Evolutionary conservation across 2,888 invertebrate genomes (phyloP).

Genomic region (Pseudococcus longispinus): DNA sequence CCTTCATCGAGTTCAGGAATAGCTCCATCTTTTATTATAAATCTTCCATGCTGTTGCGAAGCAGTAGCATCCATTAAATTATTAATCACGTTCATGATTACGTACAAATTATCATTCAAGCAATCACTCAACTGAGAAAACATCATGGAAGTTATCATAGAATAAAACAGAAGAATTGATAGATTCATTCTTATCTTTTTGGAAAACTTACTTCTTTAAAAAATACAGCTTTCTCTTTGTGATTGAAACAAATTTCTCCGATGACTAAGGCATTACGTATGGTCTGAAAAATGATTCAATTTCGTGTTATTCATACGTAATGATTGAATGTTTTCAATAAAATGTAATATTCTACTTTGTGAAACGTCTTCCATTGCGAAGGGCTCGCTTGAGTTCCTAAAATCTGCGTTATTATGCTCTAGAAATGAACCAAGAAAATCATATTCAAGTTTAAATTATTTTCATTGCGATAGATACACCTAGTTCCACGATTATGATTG

Average conservation of each 20-base stretch:
- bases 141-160: no score
- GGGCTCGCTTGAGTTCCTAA: slow-evolving; percentile 70
- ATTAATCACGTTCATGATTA: slow-evolving; percentile 74
- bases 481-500: no score
- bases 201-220: slow-evolving; percentile 64
- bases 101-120: slow-evolving; percentile 65
- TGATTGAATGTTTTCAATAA: background rate
- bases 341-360: slow-evolving; percentile 67
- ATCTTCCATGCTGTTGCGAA: slow-evolving; percentile 70
- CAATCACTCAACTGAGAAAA: slow-evolving; percentile 61
- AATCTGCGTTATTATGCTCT: slow-evolving; percentile 73
- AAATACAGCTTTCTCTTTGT: slow-evolving; percentile 65
- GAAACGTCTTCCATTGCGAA: slow-evolving; percentile 74
- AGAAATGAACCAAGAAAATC: slow-evolving; percentile 58
- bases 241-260: slow-evolving; percentile 71
- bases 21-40: slow-evolving; percentile 78
- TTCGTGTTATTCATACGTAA: background rate
- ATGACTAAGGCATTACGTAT: slow-evolving; percentile 73
- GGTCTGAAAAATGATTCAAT: slow-evolving; percentile 66
- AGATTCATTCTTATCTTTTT: slow-evolving; percentile 60
- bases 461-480: no score
- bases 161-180: background rate
- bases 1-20: slow-evolving; percentile 78
- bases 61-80: slow-evolving; percentile 76
- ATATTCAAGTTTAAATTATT: background rate